Evolutionary conservation across 2,888 invertebrate species (phyloP).

Genomic region (Scaeva pyrastri): DNA sequence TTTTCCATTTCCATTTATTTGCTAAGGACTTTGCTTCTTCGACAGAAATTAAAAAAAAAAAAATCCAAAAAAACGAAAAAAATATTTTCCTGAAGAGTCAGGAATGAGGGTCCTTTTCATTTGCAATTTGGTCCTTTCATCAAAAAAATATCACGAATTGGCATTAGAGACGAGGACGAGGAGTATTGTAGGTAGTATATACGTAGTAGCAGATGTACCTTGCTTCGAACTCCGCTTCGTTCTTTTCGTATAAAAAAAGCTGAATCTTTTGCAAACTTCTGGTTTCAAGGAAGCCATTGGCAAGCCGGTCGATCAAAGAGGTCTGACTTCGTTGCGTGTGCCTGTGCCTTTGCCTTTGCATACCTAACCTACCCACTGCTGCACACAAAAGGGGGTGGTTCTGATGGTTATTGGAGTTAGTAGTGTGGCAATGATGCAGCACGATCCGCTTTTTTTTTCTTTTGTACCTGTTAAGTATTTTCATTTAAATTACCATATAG

Average conservation of each 20-base stretch:
- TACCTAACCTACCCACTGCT: not conserved
- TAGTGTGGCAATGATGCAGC: constrained; percentile 54
- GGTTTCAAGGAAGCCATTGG: constrained; percentile 37
- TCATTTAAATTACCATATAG: constrained; percentile 64
- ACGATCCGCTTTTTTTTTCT: constrained; percentile 66
- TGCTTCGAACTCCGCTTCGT: not conserved
- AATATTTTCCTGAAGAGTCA: not conserved
- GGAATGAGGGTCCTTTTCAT: constrained; percentile 38
- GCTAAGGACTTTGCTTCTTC: constrained; percentile 64
- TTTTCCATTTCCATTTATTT: constrained; percentile 60
- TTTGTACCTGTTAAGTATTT: constrained; percentile 73
- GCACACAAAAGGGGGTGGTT: constrained; percentile 37
- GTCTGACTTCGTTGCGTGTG: constrained; percentile 35
- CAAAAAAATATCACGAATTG: constrained; percentile 64
- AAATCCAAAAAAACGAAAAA: no score
- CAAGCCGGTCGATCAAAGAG: constrained; percentile 45
- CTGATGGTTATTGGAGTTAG: not conserved
- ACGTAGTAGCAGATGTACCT: constrained; percentile 38
- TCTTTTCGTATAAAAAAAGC: no score
- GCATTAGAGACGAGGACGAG: constrained; percentile 67
- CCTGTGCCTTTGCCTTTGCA: constrained; percentile 23
- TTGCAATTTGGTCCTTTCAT: constrained; percentile 65
- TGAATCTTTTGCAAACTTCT: constrained; percentile 39
- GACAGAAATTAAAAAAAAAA: constrained; percentile 2
- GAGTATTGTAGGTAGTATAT: no score